Evolutionary conservation across 2,797 vertebrate genomes (phyloP).

Genomic region (Rhincodon typus): DNA sequence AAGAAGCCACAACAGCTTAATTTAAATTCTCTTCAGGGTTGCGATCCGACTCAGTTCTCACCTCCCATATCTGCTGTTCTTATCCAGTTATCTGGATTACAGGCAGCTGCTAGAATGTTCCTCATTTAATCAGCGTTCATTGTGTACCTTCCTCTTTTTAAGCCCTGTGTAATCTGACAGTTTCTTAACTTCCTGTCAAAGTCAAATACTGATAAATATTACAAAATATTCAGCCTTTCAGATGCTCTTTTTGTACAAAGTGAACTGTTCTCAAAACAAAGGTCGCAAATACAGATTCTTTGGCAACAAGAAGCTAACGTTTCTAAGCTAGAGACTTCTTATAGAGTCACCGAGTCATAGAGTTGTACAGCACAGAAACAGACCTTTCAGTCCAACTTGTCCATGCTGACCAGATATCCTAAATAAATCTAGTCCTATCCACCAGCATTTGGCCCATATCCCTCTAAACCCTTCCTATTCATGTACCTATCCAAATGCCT

Average conservation of each 20-base stretch:
- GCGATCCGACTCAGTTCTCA: not conserved
- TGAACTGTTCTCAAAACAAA: not conserved
- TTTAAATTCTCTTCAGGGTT: not conserved
- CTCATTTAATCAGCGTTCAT: not conserved
- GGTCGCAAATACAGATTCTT: not conserved
- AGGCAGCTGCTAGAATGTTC: not conserved
- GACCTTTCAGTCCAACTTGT: no score
- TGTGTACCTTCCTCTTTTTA: not conserved
- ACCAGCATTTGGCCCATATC: no score
- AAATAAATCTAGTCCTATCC: no score
- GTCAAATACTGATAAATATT: not conserved
- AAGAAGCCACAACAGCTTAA: not conserved
- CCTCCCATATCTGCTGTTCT: not conserved
- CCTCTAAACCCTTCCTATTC: no score
- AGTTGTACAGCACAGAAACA: no score
- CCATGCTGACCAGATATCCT: no score
- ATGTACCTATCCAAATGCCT: no score
- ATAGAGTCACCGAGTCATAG: no score
- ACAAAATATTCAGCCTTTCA: not conserved
- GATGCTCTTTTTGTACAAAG: not conserved
- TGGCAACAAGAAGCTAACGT: not conserved
- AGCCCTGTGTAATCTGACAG: not conserved
- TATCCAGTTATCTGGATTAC: not conserved
- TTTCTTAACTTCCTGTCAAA: not conserved
- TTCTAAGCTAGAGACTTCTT: not conserved